Evolutionary conservation across 2,113 vertebrate genomes (phyloP).

Genomic region (Microtus richardsoni): DNA sequence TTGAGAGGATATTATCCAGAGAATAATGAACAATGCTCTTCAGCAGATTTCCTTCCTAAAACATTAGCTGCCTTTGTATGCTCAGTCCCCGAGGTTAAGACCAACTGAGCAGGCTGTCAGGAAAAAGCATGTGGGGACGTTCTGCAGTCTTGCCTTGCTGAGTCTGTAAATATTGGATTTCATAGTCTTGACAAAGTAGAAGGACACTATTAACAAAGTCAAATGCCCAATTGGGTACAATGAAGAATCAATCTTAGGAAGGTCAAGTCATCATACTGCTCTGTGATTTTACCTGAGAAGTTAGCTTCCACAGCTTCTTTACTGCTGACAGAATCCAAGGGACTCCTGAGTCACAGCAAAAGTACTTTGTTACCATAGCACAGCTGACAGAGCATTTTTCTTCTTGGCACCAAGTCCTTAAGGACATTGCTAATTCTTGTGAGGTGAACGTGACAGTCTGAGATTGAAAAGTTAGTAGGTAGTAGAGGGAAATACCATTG

Average conservation of each 20-base stretch:
- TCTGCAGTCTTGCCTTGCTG: neutral
- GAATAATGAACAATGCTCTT: neutral
- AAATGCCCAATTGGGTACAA: neutral
- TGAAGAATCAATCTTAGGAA: neutral
- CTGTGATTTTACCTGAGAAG: neutral
- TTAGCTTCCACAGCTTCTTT: neutral
- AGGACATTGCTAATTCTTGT: neutral
- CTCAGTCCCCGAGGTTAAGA: constrained; percentile 9
- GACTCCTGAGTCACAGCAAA: neutral
- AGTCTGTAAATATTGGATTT: constrained; percentile 7
- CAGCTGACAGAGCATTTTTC: neutral
- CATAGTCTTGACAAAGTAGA: neutral
- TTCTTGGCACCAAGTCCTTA: neutral
- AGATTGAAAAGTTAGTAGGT: neutral
- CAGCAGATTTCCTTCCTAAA: neutral
- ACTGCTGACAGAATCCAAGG: neutral
- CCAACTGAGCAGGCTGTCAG: neutral
- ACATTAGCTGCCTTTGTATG: neutral
- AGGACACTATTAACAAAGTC: neutral
- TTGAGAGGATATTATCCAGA: neutral
- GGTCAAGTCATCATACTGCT: neutral
- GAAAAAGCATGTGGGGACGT: neutral
- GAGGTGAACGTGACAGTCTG: too few species aligned
- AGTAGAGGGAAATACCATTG: neutral
- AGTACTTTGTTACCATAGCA: neutral